Percentiles rank a stretch among this genome's conserved stretches.
Evolutionary conservation across 64 coral and sea anemone genomes (phyloP).

Genomic region (Porites australiensis): DNA sequence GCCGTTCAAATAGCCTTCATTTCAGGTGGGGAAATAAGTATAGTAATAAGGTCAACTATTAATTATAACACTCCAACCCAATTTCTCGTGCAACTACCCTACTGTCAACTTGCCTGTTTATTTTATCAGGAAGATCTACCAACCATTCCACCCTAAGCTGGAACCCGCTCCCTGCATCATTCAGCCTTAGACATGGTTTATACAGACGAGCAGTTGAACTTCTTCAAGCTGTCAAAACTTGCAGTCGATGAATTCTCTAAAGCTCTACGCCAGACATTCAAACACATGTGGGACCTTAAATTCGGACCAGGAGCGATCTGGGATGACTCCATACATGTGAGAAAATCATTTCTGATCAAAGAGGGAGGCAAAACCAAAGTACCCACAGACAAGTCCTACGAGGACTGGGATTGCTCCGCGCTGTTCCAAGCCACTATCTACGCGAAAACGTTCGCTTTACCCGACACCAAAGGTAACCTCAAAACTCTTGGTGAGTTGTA

Average conservation of each 20-base stretch:
- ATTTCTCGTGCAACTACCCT: no score
- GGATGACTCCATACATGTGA: background rate
- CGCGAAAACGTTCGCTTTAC: background rate
- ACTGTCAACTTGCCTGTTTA: no score
- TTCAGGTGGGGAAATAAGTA: no score
- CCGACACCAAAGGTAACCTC: background rate
- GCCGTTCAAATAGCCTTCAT: no score
- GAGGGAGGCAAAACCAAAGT: background rate
- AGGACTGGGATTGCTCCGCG: background rate
- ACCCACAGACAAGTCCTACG: background rate
- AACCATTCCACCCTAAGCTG: background rate
- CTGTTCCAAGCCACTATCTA: background rate
- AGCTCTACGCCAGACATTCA: no score
- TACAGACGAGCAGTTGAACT: no score
- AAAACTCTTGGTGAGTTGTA: background rate
- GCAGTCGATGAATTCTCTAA: no score
- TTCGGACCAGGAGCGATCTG: background rate
- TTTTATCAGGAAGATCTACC: no score
- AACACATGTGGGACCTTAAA: background rate
- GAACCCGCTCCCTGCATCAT: background rate
- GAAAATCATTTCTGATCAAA: constrained; percentile 2
- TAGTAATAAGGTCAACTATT: no score
- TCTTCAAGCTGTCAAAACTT: no score
- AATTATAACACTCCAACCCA: no score
- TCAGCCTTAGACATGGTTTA: no score